Evolutionary conservation across 1,140 invertebrate genomes (phyloP).

Genomic region (Forficula auricularia): DNA sequence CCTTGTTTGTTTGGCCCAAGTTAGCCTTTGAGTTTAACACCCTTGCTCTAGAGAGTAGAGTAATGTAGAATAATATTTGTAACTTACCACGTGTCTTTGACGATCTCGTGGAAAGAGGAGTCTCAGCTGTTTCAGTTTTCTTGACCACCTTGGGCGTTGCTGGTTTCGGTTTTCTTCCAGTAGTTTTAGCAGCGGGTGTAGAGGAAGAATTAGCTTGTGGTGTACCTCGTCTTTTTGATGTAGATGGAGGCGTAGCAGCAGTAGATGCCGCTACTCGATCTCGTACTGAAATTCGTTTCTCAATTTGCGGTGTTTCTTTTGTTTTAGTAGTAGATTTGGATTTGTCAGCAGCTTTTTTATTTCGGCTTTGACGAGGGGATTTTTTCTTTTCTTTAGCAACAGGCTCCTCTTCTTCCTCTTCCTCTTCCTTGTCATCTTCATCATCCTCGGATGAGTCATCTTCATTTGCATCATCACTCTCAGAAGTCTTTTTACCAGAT

Average conservation of each 20-base stretch:
- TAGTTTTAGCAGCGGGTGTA: conserved; percentile 8
- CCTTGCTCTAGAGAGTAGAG: too few relatives aligned
- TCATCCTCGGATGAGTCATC: conserved; percentile 11
- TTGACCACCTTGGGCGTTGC: conserved; percentile 2
- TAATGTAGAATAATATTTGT: too few relatives aligned
- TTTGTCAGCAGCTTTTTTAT: conserved; percentile 17
- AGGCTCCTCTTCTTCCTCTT: conserved; percentile 8
- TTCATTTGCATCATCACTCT: conserved; percentile 7
- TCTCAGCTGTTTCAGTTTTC: background rate
- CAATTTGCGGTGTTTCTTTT: conserved; percentile 10
- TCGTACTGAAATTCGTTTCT: background rate
- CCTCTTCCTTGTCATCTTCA: conserved; percentile 4
- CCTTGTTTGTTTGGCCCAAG: too few relatives aligned
- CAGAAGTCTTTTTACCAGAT: conserved; percentile 7
- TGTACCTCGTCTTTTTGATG: background rate
- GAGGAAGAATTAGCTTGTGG: conserved; percentile 8
- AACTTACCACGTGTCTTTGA: conserved; percentile 9
- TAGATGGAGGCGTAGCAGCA: conserved; percentile 7
- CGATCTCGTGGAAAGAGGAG: conserved; percentile 3
- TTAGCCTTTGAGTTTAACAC: too few relatives aligned
- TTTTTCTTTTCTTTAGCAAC: conserved; percentile 14
- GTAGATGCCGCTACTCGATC: conserved; percentile 5
- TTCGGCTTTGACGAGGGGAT: conserved; percentile 14
- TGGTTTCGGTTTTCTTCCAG: conserved; percentile 10
- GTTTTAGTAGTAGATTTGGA: conserved; percentile 14